A percentile compares a stretch with the other conserved stretches of the same genome.
Evolutionary conservation across 1,140 invertebrate species (phyloP).

Genomic region (Drosophila pandora): DNA sequence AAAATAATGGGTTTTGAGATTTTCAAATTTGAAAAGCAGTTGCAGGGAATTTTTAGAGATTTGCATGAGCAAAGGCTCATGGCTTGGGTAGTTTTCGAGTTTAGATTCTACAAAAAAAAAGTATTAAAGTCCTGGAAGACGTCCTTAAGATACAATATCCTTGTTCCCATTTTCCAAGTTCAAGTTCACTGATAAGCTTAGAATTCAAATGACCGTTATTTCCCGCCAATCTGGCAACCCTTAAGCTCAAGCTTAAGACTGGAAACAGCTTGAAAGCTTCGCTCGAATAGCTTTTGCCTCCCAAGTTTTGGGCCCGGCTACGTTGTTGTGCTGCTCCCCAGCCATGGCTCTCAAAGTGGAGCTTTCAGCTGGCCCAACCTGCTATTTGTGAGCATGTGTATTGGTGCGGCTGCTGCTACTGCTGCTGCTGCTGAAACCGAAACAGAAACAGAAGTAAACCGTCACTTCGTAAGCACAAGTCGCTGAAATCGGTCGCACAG

Average conservation of each 20-base stretch:
- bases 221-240: conserved; percentile 29
- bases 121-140: background rate
- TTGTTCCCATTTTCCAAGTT: no score
- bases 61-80: conserved; percentile 37
- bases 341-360: conserved; percentile 13
- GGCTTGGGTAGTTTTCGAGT: conserved; percentile 13
- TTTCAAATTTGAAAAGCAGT: conserved; percentile 12
- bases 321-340: conserved; percentile 5
- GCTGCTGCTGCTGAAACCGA: background rate
- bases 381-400: conserved; percentile 12
- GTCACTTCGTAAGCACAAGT: conserved; percentile 64
- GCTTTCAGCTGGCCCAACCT: conserved; percentile 61
- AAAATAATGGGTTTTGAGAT: background rate
- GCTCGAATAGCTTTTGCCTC: background rate
- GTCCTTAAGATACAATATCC: background rate
- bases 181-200: background rate
- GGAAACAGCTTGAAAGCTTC: conserved; percentile 5
- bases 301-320: conserved; percentile 18
- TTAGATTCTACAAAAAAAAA: no score
- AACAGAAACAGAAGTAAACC: conserved; percentile 31
- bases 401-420: conserved; percentile 11
- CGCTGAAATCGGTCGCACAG: conserved; percentile 54
- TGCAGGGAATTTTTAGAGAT: conserved; percentile 2
- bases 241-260: conserved; percentile 26
- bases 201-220: background rate